A percentile compares a stretch with the other conserved stretches of the same genome.
phyloP scores from a whole-genome alignment of 2,888 invertebrate species.

The Dendrolimus pini region DNA sequence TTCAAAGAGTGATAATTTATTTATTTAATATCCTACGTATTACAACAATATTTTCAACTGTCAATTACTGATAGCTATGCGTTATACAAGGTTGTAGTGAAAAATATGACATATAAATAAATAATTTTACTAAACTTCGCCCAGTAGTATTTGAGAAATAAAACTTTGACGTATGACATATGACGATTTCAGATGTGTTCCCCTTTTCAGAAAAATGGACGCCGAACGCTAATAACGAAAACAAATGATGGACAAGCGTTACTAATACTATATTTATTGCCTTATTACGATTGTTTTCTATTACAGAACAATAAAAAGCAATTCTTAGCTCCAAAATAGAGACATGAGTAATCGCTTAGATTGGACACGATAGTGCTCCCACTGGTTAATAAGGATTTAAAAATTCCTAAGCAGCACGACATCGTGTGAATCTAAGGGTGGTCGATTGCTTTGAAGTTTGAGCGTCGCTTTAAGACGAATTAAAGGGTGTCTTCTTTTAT shows the following conservation, averaged over 20 bases:
- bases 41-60: no score
- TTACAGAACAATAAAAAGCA: slow-evolving; percentile 44
- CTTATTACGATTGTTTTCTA: slow-evolving; percentile 57
- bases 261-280: slow-evolving; percentile 52
- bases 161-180: no score
- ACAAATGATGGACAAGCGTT: slow-evolving; percentile 47
- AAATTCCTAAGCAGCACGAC: slow-evolving; percentile 22
- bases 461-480: no score
- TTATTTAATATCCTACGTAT: no score
- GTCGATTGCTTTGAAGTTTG: not conserved
- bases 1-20: no score
- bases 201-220: slow-evolving; percentile 14
- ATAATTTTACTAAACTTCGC: no score
- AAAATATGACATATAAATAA: no score
- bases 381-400: slow-evolving; percentile 13
- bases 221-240: slow-evolving; percentile 29
- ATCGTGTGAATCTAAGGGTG: slow-evolving; percentile 16
- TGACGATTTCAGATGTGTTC: slow-evolving; percentile 1
- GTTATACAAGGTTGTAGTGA: no score
- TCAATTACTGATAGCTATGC: no score
- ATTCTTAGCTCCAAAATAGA: slow-evolving; percentile 26
- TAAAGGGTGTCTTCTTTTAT: no score
- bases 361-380: slow-evolving; percentile 32
- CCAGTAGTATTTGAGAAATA: no score
- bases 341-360: slow-evolving; percentile 37